Percentiles rank a stretch among this genome's conserved stretches.
phyloP scores from a whole-genome alignment of 1,140 invertebrate species.

The Platyscapa corneri region DNA sequence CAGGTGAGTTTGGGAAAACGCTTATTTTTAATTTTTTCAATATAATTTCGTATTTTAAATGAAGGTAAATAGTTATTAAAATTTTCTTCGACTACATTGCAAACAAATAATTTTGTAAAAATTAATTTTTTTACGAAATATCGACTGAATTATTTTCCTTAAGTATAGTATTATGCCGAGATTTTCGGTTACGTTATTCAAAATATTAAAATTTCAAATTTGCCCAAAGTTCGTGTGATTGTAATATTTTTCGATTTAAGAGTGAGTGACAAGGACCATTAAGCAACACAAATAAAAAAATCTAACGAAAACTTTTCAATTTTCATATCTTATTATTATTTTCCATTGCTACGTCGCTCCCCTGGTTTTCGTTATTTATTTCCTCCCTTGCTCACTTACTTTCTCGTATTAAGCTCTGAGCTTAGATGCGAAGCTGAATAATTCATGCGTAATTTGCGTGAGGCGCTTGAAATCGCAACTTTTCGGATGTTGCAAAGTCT shows the following conservation, averaged over 20 bases:
- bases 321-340: conserved; percentile 14
- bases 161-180: too few relatives aligned
- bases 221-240: not conserved
- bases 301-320: conserved; percentile 13
- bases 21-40: too few relatives aligned
- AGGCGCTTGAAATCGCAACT: too few relatives aligned
- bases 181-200: too few relatives aligned
- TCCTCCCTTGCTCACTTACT: not conserved
- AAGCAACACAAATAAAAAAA: not conserved
- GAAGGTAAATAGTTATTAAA: too few relatives aligned
- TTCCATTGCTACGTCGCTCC: not conserved
- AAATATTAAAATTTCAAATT: not conserved
- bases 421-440: conserved; percentile 54
- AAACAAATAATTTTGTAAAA: too few relatives aligned
- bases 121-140: too few relatives aligned
- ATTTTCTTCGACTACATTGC: too few relatives aligned
- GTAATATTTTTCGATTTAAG: not conserved
- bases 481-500: not conserved
- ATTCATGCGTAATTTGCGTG: conserved; percentile 56
- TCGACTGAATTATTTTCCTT: too few relatives aligned
- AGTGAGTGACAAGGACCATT: not conserved
- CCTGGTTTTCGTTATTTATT: not conserved
- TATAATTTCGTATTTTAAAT: too few relatives aligned
- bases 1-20: too few relatives aligned
- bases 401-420: too few relatives aligned